Percentiles rank a stretch among this genome's conserved stretches.
These are phyloP conservation scores for Cavia aperea DNA, from an alignment of 2,113 vertebrate genomes.

Conservation along the genomic window DNA sequence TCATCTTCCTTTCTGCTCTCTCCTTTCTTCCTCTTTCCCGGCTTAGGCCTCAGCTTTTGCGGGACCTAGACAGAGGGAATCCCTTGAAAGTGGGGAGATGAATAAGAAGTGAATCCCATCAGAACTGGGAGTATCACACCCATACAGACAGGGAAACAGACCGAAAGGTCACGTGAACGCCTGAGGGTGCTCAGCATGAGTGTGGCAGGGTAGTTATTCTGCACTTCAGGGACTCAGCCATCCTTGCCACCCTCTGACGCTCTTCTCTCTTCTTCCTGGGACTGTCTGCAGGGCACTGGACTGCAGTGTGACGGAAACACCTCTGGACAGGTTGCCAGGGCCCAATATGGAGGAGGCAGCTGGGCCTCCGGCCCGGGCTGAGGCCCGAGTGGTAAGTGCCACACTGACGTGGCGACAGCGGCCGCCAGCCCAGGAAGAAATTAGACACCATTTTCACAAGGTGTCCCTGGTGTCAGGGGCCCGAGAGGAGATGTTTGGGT, in stretches of 20 bases:
- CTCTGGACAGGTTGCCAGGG: not conserved
- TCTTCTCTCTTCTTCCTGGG: not conserved
- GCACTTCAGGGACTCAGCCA: not conserved
- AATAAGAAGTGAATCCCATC: not conserved
- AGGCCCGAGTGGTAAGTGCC: slow-evolving; percentile 68
- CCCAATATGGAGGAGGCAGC: slow-evolving; percentile 62
- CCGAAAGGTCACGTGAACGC: not conserved
- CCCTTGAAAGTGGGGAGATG: not conserved
- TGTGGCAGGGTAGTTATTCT: not conserved
- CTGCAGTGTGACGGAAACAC: not conserved
- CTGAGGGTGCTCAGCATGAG: not conserved
- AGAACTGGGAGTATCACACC: not conserved
- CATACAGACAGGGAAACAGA: slow-evolving; percentile 1
- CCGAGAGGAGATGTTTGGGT: not conserved
- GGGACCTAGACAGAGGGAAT: not conserved
- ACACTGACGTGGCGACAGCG: slow-evolving; percentile 71
- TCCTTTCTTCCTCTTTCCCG: not conserved
- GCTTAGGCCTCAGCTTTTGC: not conserved
- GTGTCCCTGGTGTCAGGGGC: slow-evolving; percentile 75
- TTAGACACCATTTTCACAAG: slow-evolving; percentile 75
- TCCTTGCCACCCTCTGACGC: not conserved
- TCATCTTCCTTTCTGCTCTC: not conserved
- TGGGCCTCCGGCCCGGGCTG: not conserved
- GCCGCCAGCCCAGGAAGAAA: slow-evolving; percentile 56
- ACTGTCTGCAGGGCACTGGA: not conserved